Evolutionary conservation across 2,113 vertebrate genomes (phyloP).

Genomic region (Anguilla rostrata): DNA sequence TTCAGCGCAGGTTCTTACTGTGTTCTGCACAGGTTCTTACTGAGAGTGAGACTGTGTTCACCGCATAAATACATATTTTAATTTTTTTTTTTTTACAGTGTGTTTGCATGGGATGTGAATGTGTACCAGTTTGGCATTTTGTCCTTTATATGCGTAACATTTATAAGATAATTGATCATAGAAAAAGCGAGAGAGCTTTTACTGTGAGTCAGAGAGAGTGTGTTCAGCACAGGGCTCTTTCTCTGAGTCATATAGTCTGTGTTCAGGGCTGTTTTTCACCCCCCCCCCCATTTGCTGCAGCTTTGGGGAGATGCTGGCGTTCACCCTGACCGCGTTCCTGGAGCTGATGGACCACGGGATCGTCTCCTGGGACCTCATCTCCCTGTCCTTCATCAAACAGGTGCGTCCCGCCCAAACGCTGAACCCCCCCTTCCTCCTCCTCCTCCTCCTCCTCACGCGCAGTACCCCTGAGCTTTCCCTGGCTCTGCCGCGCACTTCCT

Average conservation of each 20-base stretch:
- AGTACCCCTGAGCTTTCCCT: background rate
- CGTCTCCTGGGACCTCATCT: constrained; percentile 97
- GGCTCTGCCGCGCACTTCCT: background rate
- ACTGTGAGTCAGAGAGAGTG: background rate
- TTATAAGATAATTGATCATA: too few species aligned
- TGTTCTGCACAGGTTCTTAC: too few species aligned
- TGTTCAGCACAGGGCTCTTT: background rate
- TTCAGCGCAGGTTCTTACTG: too few species aligned
- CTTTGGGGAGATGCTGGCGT: constrained; percentile 98
- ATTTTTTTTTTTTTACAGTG: too few species aligned
- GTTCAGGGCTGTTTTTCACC: background rate
- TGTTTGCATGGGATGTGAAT: too few species aligned
- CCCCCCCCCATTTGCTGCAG: constrained; percentile 55
- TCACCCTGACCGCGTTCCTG: constrained; percentile 96
- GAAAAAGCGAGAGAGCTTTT: too few species aligned
- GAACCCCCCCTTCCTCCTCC: too few species aligned
- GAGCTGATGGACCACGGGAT: constrained; percentile 99
- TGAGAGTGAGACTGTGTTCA: too few species aligned
- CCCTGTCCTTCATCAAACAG: constrained; percentile 96
- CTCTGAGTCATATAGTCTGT: background rate
- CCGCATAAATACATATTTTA: too few species aligned
- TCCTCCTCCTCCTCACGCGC: background rate
- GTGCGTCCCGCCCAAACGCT: constrained; percentile 62
- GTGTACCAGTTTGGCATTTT: too few species aligned
- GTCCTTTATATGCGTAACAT: too few species aligned